Conservation (phyloP, 2,797 vertebrate genomes). For the Premnoplex brunnescens region DNA sequence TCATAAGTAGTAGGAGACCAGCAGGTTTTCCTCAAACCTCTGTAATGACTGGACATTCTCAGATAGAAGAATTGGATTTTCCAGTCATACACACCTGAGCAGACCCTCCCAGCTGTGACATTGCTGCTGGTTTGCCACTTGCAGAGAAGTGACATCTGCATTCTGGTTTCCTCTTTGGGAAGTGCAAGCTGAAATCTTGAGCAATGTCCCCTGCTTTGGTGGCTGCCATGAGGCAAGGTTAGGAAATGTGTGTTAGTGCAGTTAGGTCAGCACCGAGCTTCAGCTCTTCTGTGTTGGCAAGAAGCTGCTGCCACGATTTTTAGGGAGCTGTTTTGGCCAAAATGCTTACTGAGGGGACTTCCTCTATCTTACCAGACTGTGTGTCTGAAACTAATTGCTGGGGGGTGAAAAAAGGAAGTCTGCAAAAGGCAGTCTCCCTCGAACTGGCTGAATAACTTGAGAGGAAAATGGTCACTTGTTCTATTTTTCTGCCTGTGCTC, state of each 20-base stretch:
- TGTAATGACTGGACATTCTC: not conserved
- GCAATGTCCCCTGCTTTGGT: not conserved
- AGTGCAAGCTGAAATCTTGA: not conserved
- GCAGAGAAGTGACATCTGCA: not conserved
- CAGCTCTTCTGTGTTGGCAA: not conserved
- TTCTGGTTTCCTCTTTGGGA: not conserved
- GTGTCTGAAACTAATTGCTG: slow-evolving; percentile 23
- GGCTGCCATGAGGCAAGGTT: not conserved
- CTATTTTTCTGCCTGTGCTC: not conserved
- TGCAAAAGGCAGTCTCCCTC: not conserved
- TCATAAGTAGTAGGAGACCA: not conserved
- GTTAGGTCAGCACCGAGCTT: not conserved
- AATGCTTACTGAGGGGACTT: slow-evolving; percentile 4
- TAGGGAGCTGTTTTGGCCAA: not conserved
- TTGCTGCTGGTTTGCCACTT: not conserved
- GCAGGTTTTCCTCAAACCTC: not conserved
- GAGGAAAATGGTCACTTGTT: not conserved
- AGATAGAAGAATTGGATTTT: not conserved
- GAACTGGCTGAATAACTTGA: not conserved
- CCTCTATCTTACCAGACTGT: not conserved
- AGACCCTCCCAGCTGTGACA: not conserved
- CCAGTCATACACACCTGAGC: not conserved
- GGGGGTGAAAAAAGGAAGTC: not conserved
- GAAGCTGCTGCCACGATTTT: not conserved
- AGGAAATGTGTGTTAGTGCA: not conserved